These are phyloP conservation scores for Noctua pronuba DNA, from an alignment of 2,888 invertebrate species.

Conservation along the genomic window DNA sequence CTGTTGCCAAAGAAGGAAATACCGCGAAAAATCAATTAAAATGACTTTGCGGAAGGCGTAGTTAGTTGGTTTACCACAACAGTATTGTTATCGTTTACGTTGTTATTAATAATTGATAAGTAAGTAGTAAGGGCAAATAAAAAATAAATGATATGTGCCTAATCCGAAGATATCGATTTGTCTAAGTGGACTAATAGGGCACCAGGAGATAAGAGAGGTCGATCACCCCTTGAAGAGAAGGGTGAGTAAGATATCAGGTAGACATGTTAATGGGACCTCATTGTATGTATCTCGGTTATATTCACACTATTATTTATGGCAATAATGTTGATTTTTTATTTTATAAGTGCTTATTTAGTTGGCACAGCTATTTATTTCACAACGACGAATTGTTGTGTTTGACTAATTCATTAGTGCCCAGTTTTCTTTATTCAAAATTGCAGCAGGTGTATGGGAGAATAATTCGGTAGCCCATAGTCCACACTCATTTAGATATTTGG, in stretches of 20 bases:
- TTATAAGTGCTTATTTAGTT: not conserved
- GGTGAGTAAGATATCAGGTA: conserved; percentile 70
- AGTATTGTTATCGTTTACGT: conserved; percentile 37
- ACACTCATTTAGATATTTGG: not conserved
- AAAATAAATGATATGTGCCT: conserved; percentile 41
- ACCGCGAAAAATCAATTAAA: conserved; percentile 26
- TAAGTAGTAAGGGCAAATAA: conserved; percentile 43
- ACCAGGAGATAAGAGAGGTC: conserved; percentile 81
- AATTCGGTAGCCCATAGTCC: not conserved
- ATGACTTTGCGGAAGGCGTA: conserved; percentile 15
- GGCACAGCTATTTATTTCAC: not conserved
- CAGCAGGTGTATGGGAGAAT: conserved; percentile 1
- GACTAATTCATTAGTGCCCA: not conserved
- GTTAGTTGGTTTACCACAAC: conserved; percentile 13
- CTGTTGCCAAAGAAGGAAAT: conserved; percentile 40
- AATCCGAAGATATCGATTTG: conserved; percentile 62
- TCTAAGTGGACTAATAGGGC: conserved; percentile 77
- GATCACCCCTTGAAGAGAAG: conserved; percentile 79
- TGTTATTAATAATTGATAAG: conserved; percentile 30
- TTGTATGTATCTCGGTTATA: not conserved
- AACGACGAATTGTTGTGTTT: not conserved
- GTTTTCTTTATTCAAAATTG: not conserved
- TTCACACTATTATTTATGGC: not conserved
- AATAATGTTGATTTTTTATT: not conserved
- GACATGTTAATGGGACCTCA: conserved; percentile 8